Conservation (phyloP, 2,797 vertebrate genomes). For the Enteromius treurensis region DNA sequence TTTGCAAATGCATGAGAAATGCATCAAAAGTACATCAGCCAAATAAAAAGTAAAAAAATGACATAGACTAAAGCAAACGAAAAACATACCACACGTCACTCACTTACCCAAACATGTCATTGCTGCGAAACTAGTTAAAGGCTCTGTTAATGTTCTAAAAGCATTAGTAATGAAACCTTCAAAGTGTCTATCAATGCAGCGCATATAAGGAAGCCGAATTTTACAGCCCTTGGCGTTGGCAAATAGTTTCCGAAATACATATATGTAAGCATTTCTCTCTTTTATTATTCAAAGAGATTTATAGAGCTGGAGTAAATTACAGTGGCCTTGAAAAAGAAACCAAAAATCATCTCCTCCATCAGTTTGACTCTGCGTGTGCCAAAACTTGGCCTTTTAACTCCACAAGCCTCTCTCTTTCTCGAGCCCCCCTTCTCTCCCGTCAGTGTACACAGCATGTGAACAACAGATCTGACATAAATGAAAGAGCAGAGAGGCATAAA, state of each 20-base stretch:
- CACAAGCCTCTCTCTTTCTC: slow-evolving; percentile 37
- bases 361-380: slow-evolving; percentile 61
- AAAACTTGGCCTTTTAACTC: slow-evolving; percentile 49
- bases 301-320: slow-evolving; percentile 69
- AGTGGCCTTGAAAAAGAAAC: slow-evolving; percentile 68
- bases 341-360: slow-evolving; percentile 69
- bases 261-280: slow-evolving; percentile 61
- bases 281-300: slow-evolving; percentile 73
- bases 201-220: not conserved
- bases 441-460: slow-evolving; percentile 55
- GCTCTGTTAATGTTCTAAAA: slow-evolving; percentile 39
- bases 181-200: slow-evolving; percentile 33
- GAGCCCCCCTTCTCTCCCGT: slow-evolving; percentile 24
- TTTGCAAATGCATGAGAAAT: slow-evolving; percentile 33
- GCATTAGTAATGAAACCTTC: slow-evolving; percentile 36
- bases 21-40: slow-evolving; percentile 19
- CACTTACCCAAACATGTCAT: slow-evolving; percentile 33
- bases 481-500: slow-evolving; percentile 67
- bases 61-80: not conserved
- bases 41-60: not conserved
- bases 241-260: slow-evolving; percentile 75
- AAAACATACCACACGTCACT: slow-evolving; percentile 14
- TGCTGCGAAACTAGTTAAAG: slow-evolving; percentile 42
- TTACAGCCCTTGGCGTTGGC: slow-evolving; percentile 62
- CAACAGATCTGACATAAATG: slow-evolving; percentile 71